Base-by-base conservation (phyloP, 2,797 vertebrate genomes). In the Varecia variegata region DNA sequence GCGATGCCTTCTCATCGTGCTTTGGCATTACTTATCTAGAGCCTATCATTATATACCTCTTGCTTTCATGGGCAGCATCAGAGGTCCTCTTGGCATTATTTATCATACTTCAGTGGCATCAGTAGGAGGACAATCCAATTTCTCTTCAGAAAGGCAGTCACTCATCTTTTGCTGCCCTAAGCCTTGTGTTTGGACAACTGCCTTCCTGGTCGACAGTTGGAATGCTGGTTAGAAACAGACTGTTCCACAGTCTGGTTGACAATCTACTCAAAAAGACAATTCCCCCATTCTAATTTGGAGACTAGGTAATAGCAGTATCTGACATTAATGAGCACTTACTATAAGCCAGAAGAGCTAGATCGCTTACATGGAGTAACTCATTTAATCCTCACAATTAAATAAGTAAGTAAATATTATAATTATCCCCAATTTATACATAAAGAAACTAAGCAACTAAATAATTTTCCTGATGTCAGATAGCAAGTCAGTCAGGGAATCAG, bases 141-240 rank as follows among this genome's bases (percentile, higher is more conserved):
- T 89, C 40, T 88, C 65, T 81, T 62, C 32, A 60, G 50, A 76
- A 93, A 96, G 35, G 45, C 43, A 47, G 38, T 87, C 56, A 18
- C 76, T 93, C 50, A 62, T 90, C 62, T 79, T 82, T 81, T 76
- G 89, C 65, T 95, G 60, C 84, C 56, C 14, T 68, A 79, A 86
- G 50, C n/a, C 21, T 89, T 90, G 20, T 94, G 30, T 84, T 86
- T 87, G 80, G 80, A 14, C 45, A n/a, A 92, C 43, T 65, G 21
- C 21, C 50, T 54, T 79, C 60, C 27, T 23, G 21, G 35, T 58
- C 3, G 25, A 38, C 11, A 43, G 45, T 20, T 50, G n/a, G 67
- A 81, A 86, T 86, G 54, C 67, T 94, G 54, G 35, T 81, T 67
- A 88, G 71, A 81, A 95, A 86, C 68, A 62, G 56, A 54, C 11